A percentile compares a stretch with the other conserved stretches of the same genome.
Conservation (phyloP, 2,797 vertebrate genomes). For the Sphaeramia orbicularis region DNA sequence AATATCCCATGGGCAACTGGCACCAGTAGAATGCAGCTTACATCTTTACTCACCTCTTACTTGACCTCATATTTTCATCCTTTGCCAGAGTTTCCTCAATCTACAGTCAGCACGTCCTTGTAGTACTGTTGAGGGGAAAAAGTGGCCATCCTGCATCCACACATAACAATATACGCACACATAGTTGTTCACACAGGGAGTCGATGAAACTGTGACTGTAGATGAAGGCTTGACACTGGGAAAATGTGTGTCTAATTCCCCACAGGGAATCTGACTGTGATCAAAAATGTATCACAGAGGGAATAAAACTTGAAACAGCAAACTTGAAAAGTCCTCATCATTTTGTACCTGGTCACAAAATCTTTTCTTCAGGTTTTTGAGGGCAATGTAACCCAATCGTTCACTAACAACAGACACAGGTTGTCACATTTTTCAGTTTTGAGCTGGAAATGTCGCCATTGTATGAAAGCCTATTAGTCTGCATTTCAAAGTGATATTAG, state of each 20-base stretch:
- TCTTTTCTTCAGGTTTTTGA: conserved; percentile 28
- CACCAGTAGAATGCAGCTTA: conserved; percentile 7
- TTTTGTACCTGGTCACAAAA: conserved; percentile 68
- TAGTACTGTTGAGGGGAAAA: conserved; percentile 3
- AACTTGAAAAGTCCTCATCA: conserved; percentile 68
- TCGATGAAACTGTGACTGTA: conserved; percentile 55
- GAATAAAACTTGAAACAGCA: conserved; percentile 77
- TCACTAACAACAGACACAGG: conserved; percentile 22
- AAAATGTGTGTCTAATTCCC: conserved; percentile 67
- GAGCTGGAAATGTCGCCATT: conserved; percentile 27
- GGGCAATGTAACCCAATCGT: conserved; percentile 31
- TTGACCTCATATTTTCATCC: conserved; percentile 34
- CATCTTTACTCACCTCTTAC: conserved; percentile 5
- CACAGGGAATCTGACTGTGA: conserved; percentile 72
- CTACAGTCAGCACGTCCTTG: conserved; percentile 4
- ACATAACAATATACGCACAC: conserved; percentile 4
- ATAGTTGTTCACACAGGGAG: conserved; percentile 17
- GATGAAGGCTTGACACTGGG: conserved; percentile 72
- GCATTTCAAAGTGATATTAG: conserved; percentile 56
- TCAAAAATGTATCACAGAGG: conserved; percentile 82
- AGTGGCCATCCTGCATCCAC: conserved; percentile 17
- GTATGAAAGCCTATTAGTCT: conserved; percentile 63
- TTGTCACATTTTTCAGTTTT: conserved; percentile 36
- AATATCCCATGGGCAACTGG: conserved; percentile 15
- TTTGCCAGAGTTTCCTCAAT: conserved; percentile 12